phyloP scores from a whole-genome alignment of 2,113 vertebrate genomes.

The Brienomyrus brachyistius region DNA sequence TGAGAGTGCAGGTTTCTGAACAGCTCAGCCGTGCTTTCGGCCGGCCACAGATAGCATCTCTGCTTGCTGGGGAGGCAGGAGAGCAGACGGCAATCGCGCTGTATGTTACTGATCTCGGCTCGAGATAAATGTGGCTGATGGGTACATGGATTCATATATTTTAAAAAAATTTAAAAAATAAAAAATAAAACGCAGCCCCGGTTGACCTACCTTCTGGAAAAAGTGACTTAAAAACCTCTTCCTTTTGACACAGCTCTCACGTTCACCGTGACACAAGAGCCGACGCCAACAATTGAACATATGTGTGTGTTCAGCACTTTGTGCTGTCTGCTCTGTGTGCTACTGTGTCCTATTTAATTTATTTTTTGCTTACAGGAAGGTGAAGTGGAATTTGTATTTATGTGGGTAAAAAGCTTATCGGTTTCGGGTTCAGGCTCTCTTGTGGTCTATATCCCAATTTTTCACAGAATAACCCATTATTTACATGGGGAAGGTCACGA shows the following conservation, averaged over 20 bases:
- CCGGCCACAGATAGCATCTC: not conserved
- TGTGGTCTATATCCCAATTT: not conserved
- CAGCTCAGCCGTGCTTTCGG: not conserved
- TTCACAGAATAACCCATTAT: not conserved
- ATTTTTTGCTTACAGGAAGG: not conserved
- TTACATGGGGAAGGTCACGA: not conserved
- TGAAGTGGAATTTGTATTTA: not conserved
- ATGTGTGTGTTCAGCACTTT: not conserved
- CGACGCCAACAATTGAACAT: not conserved
- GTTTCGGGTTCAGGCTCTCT: not conserved
- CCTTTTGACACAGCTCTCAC: not conserved
- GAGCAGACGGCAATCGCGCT: not conserved
- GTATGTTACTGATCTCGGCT: not conserved
- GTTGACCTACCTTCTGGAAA: conserved; percentile 6
- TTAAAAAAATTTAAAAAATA: not conserved
- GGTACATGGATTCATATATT: not conserved
- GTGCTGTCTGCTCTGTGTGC: not conserved
- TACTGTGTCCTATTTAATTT: not conserved
- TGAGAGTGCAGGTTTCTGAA: not conserved
- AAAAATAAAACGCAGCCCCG: not conserved
- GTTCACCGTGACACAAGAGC: not conserved
- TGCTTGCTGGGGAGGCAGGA: not conserved
- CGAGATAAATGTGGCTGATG: not conserved
- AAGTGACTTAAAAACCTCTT: not conserved
- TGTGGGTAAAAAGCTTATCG: not conserved